Evolutionary conservation across 2,888 invertebrate genomes (phyloP).

Genomic region (Trichogramma evanescens): DNA sequence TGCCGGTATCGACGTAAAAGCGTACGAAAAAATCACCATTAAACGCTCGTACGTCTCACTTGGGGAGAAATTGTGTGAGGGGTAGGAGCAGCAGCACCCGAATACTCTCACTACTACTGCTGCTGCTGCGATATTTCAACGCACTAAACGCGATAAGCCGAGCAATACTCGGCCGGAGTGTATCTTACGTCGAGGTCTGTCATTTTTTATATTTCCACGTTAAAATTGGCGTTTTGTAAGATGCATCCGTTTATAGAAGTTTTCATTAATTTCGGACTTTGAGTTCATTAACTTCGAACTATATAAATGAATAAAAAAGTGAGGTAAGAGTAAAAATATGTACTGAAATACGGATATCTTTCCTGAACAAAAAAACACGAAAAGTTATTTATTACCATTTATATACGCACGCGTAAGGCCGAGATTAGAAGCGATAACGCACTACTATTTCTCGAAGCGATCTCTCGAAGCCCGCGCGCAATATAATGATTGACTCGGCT

Average conservation of each 20-base stretch:
- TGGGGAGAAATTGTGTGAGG: slow-evolving; percentile 28
- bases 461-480: no score
- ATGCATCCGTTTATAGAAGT: neutral
- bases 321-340: no score
- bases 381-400: no score
- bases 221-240: neutral
- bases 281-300: neutral
- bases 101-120: neutral
- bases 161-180: slow-evolving; percentile 33
- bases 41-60: slow-evolving; percentile 38
- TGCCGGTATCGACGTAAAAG: slow-evolving; percentile 28
- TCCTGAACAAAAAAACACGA: no score
- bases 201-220: neutral
- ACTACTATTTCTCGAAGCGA: no score
- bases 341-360: no score
- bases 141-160: slow-evolving; percentile 41
- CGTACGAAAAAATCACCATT: slow-evolving; percentile 42
- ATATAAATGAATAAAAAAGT: no score
- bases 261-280: slow-evolving; percentile 5
- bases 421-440: no score
- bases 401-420: no score
- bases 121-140: slow-evolving; percentile 12
- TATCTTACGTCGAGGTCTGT: neutral
- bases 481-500: no score
- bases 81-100: slow-evolving; percentile 27